These are phyloP conservation scores for Parnassius smintheus DNA, from an alignment of 2,888 invertebrate species.

Conservation along the genomic window DNA sequence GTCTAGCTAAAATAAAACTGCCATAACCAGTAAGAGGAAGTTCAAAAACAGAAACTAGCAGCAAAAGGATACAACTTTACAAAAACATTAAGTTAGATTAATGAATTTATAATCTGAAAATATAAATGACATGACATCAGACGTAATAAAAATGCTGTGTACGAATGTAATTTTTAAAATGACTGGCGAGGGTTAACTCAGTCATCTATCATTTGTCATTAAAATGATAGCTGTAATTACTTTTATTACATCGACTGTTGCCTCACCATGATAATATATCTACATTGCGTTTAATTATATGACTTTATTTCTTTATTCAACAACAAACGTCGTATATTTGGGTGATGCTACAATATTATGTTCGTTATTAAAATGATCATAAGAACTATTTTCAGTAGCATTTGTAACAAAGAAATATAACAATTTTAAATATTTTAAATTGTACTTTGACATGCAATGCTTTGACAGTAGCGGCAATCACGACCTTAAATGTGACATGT, in stretches of 20 bases:
- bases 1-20: too few species aligned
- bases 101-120: constrained; percentile 25
- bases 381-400: constrained; percentile 1
- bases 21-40: neutral
- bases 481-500: constrained; percentile 48
- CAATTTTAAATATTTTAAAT: constrained; percentile 36
- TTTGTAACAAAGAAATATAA: neutral
- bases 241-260: constrained; percentile 45
- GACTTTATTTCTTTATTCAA: constrained; percentile 42
- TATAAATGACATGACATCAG: constrained; percentile 22
- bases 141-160: constrained; percentile 14
- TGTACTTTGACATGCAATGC: constrained; percentile 56
- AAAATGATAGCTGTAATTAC: constrained; percentile 45
- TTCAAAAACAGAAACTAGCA: neutral
- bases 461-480: constrained; percentile 47
- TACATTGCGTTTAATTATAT: constrained; percentile 61
- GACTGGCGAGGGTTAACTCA: constrained; percentile 15
- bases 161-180: constrained; percentile 22
- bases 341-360: constrained; percentile 3
- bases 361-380: neutral
- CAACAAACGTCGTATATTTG: constrained; percentile 27
- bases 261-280: constrained; percentile 53
- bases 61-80: neutral
- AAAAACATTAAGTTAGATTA: constrained; percentile 20
- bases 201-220: constrained; percentile 46